Evolutionary conservation across 1,140 invertebrate species (phyloP).

Genomic region (Euwallacea fornicatus): DNA sequence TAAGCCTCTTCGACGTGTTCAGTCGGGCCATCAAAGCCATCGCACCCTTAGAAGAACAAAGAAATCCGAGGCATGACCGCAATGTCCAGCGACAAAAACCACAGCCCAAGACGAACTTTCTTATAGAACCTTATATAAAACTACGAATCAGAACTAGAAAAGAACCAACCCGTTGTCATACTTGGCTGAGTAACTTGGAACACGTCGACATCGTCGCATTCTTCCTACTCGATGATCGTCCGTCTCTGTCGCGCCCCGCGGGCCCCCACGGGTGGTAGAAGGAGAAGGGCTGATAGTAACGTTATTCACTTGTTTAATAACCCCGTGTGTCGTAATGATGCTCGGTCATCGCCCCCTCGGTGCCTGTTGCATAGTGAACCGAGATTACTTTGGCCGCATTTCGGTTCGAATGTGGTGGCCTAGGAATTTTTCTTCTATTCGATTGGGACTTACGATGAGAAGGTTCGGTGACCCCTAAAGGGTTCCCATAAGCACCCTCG

Average conservation of each 20-base stretch:
- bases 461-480: background rate
- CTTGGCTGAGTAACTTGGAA: constrained; percentile 41
- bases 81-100: constrained; percentile 13
- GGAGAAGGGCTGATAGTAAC: constrained; percentile 45
- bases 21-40: background rate
- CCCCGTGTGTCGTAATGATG: constrained; percentile 50
- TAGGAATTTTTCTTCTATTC: constrained; percentile 7
- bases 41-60: constrained; percentile 24
- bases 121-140: constrained; percentile 27
- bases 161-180: constrained; percentile 46
- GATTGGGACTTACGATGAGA: background rate
- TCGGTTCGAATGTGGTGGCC: constrained; percentile 11
- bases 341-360: constrained; percentile 46
- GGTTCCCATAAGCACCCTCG: background rate
- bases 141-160: constrained; percentile 31
- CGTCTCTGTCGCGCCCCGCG: constrained; percentile 35
- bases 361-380: constrained; percentile 44
- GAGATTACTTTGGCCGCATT: constrained; percentile 31
- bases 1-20: too few relatives aligned
- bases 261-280: constrained; percentile 36
- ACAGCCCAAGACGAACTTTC: constrained; percentile 20
- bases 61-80: constrained; percentile 13
- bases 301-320: constrained; percentile 50
- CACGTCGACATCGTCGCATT: constrained; percentile 35
- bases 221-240: constrained; percentile 35